Conservation (phyloP, 2,888 invertebrate genomes). For the Parnassius smintheus region DNA sequence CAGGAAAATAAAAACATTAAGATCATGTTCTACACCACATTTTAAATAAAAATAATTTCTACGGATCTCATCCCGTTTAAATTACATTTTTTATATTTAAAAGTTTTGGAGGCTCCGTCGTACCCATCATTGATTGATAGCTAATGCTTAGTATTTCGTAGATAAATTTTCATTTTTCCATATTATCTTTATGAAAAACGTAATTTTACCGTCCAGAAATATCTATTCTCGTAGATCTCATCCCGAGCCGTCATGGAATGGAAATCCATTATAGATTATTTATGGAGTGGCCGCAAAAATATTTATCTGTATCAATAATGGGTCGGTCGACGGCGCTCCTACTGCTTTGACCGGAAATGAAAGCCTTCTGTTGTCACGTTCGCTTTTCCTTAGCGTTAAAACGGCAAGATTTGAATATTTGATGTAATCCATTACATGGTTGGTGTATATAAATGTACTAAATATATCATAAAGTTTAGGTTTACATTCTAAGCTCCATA, state of each 20-base stretch:
- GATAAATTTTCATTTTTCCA: no score
- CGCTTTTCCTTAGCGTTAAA: constrained; percentile 15
- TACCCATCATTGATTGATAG: no score
- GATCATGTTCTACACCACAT: no score
- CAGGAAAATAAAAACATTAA: no score
- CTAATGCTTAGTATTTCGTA: no score
- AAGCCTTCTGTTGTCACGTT: constrained; percentile 33
- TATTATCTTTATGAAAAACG: no score
- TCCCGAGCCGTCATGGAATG: constrained; percentile 45
- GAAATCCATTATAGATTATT: constrained; percentile 77
- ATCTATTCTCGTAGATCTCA: constrained; percentile 7
- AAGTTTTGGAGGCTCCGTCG: no score
- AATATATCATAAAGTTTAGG: neutral
- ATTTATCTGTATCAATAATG: constrained; percentile 76
- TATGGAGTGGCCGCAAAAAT: constrained; percentile 74
- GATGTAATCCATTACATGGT: constrained; percentile 11
- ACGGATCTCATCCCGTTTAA: no score
- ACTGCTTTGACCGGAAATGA: constrained; percentile 56
- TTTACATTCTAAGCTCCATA: no score
- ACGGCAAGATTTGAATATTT: constrained; percentile 22
- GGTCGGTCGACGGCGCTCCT: constrained; percentile 44
- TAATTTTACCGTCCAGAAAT: neutral
- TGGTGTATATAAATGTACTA: no score
- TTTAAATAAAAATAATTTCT: no score
- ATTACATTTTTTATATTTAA: no score